A percentile compares a stretch with the other conserved stretches of the same genome.
Evolutionary conservation across 2,113 vertebrate genomes (phyloP).

Genomic region (Eira barbara): DNA sequence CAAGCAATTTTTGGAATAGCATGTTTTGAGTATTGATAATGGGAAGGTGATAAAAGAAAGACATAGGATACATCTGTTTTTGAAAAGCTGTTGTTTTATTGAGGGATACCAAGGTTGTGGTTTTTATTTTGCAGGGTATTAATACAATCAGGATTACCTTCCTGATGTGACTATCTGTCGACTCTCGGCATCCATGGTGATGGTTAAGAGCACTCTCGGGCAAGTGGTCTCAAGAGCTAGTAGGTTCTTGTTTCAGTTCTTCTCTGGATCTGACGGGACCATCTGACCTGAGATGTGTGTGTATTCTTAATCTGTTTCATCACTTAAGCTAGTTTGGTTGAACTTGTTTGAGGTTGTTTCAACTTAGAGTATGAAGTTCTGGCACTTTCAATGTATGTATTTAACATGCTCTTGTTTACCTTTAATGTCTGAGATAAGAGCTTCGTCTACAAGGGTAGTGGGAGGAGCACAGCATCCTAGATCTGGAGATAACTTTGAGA

Average conservation of each 20-base stretch:
- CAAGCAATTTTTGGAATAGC: neutral
- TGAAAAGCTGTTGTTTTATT: neutral
- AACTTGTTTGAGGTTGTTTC: neutral
- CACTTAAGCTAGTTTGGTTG: neutral
- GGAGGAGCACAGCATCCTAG: neutral
- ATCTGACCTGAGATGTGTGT: neutral
- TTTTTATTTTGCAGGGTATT: constrained; percentile 2
- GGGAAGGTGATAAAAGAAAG: neutral
- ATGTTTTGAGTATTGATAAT: neutral
- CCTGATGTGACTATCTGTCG: neutral
- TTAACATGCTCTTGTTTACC: neutral
- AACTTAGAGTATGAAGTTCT: neutral
- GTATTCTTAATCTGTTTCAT: neutral
- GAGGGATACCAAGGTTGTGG: neutral
- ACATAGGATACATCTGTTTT: neutral
- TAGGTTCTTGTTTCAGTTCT: neutral
- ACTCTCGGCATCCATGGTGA: neutral
- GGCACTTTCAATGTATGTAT: neutral
- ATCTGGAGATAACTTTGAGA: neutral
- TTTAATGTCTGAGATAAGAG: neutral
- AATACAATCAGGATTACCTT: neutral
- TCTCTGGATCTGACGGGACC: neutral
- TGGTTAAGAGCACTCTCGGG: neutral
- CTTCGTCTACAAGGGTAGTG: neutral
- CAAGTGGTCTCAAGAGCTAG: neutral